Conservation (phyloP, 1,140 invertebrate species). For the Polypedilum pembai region DNA sequence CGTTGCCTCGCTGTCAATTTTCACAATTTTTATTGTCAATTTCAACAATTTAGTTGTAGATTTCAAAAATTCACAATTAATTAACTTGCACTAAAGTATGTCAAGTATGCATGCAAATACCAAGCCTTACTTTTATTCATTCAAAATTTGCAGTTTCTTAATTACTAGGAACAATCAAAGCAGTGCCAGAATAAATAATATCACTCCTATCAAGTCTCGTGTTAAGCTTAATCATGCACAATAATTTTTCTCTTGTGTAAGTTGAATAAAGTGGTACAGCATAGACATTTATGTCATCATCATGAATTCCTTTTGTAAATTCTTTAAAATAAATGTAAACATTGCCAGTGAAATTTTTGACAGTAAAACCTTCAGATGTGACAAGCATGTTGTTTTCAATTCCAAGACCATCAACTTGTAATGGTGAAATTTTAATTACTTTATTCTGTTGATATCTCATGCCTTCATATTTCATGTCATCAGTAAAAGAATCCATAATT, state of each 20-base stretch:
- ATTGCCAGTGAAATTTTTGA: background rate
- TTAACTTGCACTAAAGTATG: no score
- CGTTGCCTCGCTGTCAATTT: no score
- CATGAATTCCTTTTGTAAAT: background rate
- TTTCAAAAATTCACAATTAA: no score
- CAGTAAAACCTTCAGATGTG: background rate
- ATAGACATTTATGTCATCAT: background rate
- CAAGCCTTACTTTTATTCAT: no score
- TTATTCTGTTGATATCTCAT: background rate
- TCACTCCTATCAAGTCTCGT: conserved; percentile 32
- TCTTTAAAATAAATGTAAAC: background rate
- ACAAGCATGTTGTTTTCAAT: background rate
- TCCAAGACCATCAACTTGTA: background rate
- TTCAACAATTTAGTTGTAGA: no score
- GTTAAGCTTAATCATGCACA: background rate
- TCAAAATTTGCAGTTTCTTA: no score
- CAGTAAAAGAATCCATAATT: background rate
- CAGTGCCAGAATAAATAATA: conserved; percentile 39
- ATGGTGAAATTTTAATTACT: background rate
- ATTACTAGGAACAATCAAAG: conserved; percentile 39
- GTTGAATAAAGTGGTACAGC: background rate
- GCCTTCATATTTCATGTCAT: background rate
- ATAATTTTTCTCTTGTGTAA: background rate
- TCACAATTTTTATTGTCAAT: no score
- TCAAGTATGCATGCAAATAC: no score